phyloP scores from a whole-genome alignment of 2,888 invertebrate genomes.

The Labia minor region DNA sequence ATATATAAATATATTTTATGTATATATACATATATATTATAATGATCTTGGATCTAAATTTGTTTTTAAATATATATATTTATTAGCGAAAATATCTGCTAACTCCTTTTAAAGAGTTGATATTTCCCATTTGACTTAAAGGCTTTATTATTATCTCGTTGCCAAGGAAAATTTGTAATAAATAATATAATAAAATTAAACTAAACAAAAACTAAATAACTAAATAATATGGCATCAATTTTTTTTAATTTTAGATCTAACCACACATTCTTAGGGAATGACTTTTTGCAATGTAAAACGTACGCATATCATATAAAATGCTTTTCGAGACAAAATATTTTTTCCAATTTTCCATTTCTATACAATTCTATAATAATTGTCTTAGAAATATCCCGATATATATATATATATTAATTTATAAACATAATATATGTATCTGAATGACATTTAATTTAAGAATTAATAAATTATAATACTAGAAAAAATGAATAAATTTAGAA shows the following conservation, averaged over 20 bases:
- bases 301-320: background rate
- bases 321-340: background rate
- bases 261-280: background rate
- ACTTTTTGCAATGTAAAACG: background rate
- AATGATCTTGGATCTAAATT: background rate
- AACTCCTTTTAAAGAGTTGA: background rate
- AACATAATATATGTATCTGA: background rate
- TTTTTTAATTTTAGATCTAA: background rate
- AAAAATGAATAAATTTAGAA: background rate
- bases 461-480: background rate
- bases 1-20: background rate
- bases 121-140: slow-evolving; percentile 5
- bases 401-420: background rate
- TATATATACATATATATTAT: background rate
- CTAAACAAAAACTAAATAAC: background rate
- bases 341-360: background rate
- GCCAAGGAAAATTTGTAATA: background rate
- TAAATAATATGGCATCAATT: background rate
- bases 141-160: background rate
- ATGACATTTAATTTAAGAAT: background rate
- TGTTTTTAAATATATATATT: background rate
- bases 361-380: background rate
- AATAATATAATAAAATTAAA: background rate
- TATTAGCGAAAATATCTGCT: background rate
- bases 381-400: background rate